A percentile compares a stretch with the other conserved stretches of the same genome.
Conservation (phyloP, 2,888 invertebrate species). For the Amorpha juglandis region DNA sequence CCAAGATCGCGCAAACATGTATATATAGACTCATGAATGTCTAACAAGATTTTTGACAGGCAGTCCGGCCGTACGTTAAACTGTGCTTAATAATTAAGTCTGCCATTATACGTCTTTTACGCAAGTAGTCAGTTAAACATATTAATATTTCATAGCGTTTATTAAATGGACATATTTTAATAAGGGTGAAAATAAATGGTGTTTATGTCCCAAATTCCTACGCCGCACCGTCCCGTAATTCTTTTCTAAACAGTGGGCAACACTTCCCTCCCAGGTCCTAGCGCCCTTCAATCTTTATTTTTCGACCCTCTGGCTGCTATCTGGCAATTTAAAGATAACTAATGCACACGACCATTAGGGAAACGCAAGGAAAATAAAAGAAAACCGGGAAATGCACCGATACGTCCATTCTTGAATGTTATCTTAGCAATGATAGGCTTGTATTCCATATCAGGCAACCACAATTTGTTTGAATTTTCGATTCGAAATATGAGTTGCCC, state of each 20-base stretch:
- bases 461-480: no score
- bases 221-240: background rate
- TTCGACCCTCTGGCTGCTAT: conserved; percentile 65
- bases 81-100: no score
- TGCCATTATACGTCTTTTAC: no score
- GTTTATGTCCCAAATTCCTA: background rate
- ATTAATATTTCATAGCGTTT: no score
- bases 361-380: conserved; percentile 22
- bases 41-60: no score
- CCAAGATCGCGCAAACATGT: no score
- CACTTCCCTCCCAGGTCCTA: conserved; percentile 52
- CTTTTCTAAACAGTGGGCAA: background rate
- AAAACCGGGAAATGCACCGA: conserved; percentile 26
- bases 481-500: no score
- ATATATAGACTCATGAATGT: background rate
- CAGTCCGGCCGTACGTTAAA: no score
- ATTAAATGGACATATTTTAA: background rate
- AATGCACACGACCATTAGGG: conserved; percentile 75
- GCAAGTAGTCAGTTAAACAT: no score
- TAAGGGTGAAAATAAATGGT: no score
- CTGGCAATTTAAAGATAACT: conserved; percentile 79
- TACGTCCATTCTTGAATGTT: conserved; percentile 13
- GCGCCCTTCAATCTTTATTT: conserved; percentile 70
- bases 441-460: no score
- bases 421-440: background rate